Evolutionary conservation across 92 coral and sea anemone genomes (phyloP), one percentile per base, ranked within the genome.

Genomic region (Blastomussa wellsi): DNA sequence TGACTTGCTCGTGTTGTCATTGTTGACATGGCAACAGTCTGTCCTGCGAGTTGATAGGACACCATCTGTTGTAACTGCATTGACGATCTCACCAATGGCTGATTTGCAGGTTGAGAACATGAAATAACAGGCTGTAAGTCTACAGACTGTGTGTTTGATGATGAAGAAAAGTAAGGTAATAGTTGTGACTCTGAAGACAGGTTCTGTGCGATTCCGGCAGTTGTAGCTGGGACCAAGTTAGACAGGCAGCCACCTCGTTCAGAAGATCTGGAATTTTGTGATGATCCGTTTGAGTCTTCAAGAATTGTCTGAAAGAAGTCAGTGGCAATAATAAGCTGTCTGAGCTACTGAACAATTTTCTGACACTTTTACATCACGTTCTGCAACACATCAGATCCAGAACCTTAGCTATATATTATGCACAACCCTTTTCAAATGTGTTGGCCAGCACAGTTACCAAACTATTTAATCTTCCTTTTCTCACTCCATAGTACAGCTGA

Each of bases 261-360:
- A 70, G 37, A 22, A 4, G 77, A 36, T 52, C 35, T 71, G 10
- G 87, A 83, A 33, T 62, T 83, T 37, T 74, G 86, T 29, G 60
- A 60, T 31, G 37, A 51, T 66, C 87, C 92, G 32, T 44, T 76
- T 32, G 65, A 81, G 70, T 91, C 86, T 31, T 91, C 94, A 33
- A 81, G 86, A 33, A 91, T 75, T 47, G 94, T 91, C 94, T 91
- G 74, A 39, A 17, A 28, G 28, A 79, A 64, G 64, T 0, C 20
- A n/a, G n/a, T n/a, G n/a, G n/a, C n/a, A 60, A 65, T 16, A 5
- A 64, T 79, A 7, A 0, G 62, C 0, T 20, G 0, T 19, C 28
- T 55, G 53, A n/a, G n/a, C n/a, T n/a, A n/a, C n/a, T n/a, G n/a
- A n/a, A n/a, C n/a, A n/a, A n/a, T n/a, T n/a, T n/a, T n/a, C n/a